phyloP scores from a whole-genome alignment of 2,113 vertebrate species.

The Siniperca chuatsi region DNA sequence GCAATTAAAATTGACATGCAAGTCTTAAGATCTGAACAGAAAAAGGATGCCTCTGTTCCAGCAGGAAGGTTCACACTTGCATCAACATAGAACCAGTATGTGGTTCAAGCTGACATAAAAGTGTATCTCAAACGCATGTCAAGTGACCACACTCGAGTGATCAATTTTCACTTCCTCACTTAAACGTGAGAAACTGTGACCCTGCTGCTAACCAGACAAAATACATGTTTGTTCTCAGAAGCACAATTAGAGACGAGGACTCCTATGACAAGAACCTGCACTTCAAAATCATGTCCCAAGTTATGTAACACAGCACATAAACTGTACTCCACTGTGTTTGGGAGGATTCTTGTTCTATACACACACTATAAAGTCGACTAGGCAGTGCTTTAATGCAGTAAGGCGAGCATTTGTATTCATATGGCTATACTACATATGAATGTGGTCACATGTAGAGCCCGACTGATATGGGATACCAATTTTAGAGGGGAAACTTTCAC shows the following conservation, averaged over 20 bases:
- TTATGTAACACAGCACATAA: not conserved
- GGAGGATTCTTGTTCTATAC: not conserved
- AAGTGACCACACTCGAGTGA: not conserved
- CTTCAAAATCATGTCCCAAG: not conserved
- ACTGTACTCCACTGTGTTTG: not conserved
- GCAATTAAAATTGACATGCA: not conserved
- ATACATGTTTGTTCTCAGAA: not conserved
- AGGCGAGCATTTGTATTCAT: not conserved
- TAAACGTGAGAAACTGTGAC: slow-evolving; percentile 6
- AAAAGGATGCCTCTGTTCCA: not conserved
- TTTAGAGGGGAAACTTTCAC: too few relatives aligned
- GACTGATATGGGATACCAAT: too few relatives aligned
- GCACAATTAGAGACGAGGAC: too few relatives aligned
- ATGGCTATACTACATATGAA: too few relatives aligned
- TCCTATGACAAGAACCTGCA: not conserved
- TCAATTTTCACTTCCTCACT: slow-evolving; percentile 8
- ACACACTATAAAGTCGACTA: not conserved
- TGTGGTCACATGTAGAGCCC: not conserved
- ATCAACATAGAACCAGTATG: slow-evolving; percentile 5
- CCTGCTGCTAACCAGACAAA: not conserved
- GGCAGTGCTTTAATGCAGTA: not conserved
- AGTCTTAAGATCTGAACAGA: not conserved
- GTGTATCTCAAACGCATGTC: not conserved
- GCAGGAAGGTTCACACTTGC: not conserved
- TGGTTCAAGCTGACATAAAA: not conserved